phyloP scores from a whole-genome alignment of 2,888 invertebrate genomes.

The Platycnemis pennipes region DNA sequence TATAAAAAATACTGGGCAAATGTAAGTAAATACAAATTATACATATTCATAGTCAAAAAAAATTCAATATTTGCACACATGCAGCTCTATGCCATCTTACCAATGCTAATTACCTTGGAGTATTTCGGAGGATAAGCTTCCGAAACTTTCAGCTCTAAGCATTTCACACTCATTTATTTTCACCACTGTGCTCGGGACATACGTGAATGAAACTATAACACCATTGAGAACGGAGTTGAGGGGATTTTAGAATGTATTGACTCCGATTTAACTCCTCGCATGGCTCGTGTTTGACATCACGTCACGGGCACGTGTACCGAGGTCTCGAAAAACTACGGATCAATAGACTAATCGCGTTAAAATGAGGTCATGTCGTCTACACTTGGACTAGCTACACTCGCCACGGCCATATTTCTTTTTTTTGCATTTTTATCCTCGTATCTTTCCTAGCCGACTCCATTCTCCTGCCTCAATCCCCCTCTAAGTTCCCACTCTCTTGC shows the following conservation, averaged over 20 bases:
- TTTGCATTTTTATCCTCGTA: neutral
- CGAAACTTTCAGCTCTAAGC: no score
- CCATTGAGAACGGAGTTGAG: neutral
- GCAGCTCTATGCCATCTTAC: no score
- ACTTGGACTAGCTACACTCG: conserved; percentile 22
- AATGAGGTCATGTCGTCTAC: conserved; percentile 35
- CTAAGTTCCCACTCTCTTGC: neutral
- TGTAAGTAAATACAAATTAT: no score
- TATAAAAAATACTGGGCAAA: no score
- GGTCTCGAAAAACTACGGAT: neutral
- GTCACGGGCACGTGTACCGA: neutral
- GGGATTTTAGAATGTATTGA: neutral
- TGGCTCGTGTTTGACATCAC: neutral
- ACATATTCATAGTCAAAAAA: no score
- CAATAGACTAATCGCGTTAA: conserved; percentile 39
- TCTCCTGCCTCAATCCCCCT: neutral
- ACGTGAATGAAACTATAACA: no score
- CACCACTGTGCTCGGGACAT: no score
- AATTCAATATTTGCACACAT: no score
- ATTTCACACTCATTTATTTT: no score
- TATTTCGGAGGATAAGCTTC: no score
- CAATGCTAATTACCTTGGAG: no score
- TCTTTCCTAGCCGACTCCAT: neutral
- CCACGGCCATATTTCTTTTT: neutral
- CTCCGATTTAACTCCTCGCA: neutral